Evolutionary conservation across 2,113 vertebrate genomes (phyloP).

Genomic region (Bombycilla garrulus): DNA sequence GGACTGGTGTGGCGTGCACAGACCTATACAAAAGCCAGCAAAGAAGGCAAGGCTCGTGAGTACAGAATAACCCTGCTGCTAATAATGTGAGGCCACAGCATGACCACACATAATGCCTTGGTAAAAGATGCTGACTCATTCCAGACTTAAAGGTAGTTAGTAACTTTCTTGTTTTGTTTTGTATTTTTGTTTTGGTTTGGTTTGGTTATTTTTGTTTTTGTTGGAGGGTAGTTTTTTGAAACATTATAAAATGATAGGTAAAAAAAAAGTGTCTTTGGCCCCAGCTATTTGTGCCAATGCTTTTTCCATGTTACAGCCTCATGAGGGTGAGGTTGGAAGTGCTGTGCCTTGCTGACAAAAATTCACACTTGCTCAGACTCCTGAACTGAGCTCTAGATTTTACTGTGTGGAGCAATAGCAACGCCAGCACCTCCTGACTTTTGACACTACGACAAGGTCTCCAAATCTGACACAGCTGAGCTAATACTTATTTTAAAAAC

Average conservation of each 20-base stretch:
- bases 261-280: background rate
- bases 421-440: background rate
- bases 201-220: background rate
- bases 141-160: background rate
- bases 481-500: background rate
- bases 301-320: background rate
- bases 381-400: background rate
- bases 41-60: background rate
- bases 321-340: background rate
- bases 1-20: background rate
- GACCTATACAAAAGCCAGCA: background rate
- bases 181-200: background rate
- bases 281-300: background rate
- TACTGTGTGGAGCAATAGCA: background rate
- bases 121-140: background rate
- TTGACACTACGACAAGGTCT: background rate
- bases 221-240: rapidly evolving
- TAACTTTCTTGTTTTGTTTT: background rate
- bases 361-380: background rate
- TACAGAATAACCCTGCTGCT: background rate
- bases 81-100: background rate
- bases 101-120: background rate
- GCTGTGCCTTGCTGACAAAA: background rate
- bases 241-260: background rate
- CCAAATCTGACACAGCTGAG: background rate